Conservation (phyloP, 1,140 invertebrate genomes). For the Drosophila kohkoa region DNA sequence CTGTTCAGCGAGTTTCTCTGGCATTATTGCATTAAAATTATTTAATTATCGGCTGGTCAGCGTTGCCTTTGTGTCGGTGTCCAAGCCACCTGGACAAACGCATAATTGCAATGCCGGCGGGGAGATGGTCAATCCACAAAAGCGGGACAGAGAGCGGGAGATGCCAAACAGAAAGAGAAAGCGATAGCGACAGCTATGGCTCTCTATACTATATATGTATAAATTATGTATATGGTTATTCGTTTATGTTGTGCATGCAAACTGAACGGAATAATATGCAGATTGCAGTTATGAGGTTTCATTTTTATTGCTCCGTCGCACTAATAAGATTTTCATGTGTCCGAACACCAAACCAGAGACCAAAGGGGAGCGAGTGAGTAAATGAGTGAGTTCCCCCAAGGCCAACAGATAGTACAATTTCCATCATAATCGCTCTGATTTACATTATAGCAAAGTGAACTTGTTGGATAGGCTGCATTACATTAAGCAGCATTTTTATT, state of each 20-base stretch:
- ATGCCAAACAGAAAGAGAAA: neutral
- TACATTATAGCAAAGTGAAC: slow-evolving; percentile 40
- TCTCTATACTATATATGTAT: neutral
- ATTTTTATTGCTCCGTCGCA: slow-evolving; percentile 44
- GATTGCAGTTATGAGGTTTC: slow-evolving; percentile 49
- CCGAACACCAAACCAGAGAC: neutral
- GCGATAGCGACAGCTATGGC: neutral
- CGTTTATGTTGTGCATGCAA: slow-evolving; percentile 22
- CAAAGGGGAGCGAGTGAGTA: neutral
- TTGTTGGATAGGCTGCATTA: slow-evolving; percentile 41
- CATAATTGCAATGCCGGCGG: slow-evolving; percentile 49
- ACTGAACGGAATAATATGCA: slow-evolving; percentile 36
- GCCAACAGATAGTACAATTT: slow-evolving; percentile 25
- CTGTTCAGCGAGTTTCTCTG: slow-evolving; percentile 29
- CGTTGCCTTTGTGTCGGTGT: slow-evolving; percentile 42
- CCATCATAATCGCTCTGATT: slow-evolving; percentile 50
- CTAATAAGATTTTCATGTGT: slow-evolving; percentile 45
- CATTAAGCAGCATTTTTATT: slow-evolving; percentile 45
- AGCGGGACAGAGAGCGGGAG: neutral
- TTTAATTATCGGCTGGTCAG: slow-evolving; percentile 57
- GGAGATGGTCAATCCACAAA: neutral
- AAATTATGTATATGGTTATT: slow-evolving; percentile 15
- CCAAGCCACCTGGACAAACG: slow-evolving; percentile 35
- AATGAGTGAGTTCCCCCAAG: slow-evolving; percentile 8
- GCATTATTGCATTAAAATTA: slow-evolving; percentile 65